Conservation (phyloP, 2,888 invertebrate genomes). For the Archips crataeganus region DNA sequence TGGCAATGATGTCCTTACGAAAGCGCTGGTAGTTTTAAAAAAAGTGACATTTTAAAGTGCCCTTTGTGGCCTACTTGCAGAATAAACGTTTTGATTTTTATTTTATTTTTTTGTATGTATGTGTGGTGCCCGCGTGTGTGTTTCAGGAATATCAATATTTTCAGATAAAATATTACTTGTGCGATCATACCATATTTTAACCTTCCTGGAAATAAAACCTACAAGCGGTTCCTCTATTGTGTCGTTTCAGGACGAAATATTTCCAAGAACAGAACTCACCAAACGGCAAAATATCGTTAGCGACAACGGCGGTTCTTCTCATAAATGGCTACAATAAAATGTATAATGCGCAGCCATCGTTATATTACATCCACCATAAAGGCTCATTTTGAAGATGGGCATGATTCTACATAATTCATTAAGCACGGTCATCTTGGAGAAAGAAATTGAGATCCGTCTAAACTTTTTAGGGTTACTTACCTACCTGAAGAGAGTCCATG, state of each 20-base stretch:
- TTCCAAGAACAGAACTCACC: neutral
- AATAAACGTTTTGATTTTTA: too few relatives aligned
- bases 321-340: neutral
- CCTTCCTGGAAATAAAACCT: neutral
- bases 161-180: neutral
- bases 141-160: neutral
- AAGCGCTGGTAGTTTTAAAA: too few relatives aligned
- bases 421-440: neutral
- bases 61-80: too few relatives aligned
- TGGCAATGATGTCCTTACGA: too few relatives aligned
- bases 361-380: neutral
- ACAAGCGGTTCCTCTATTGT: neutral
- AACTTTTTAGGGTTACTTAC: neutral
- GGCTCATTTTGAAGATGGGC: neutral
- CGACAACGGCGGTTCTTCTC: neutral
- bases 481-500: too few relatives aligned
- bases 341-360: neutral
- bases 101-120: neutral
- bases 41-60: too few relatives aligned
- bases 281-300: conserved; percentile 2
- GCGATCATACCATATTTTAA: neutral
- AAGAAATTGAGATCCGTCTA: neutral
- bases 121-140: neutral
- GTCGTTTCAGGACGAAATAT: neutral
- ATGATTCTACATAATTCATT: neutral